Base-by-base conservation (phyloP, 2,113 vertebrate genomes). In the Candoia aspera region DNA sequence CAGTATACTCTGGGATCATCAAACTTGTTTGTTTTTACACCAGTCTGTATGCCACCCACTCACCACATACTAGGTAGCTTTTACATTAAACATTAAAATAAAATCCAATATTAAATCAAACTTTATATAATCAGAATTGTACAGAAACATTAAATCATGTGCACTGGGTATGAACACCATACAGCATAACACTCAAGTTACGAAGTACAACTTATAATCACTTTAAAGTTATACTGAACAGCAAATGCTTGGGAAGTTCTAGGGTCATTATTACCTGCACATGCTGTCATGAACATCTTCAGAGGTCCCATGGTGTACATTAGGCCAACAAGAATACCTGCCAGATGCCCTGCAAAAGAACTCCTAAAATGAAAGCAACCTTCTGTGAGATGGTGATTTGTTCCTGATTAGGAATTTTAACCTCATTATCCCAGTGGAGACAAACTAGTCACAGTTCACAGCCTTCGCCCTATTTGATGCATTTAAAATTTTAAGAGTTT, bases 241-340 rank as follows among this genome's bases (percentile, higher is more conserved):
- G 87, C 54, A 17, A 93, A 33, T 26, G 19, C 12, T 84, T 13
- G n/a, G 49, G 23, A 58, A n/a, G 5, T 84, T n/a, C 83, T 26
- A 8, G n/a, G 37, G 33, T 9, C 11, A 55, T 93, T 21, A 60
- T 2, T 96, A 99, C 99, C 99, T 98, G 98, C 95, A 96, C 97
- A 98, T 12, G 73, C 93, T 90, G 97, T 93, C 98, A 99, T 98
- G 94, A 98, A 91, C 57, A 91, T 96, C 96, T 97, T 98, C 95
- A 99, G 97, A 26, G 99, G 99, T 87, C 99, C 99, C 0, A 92
- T 86, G 0, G 97, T 98, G 94, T 99, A 99, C 95, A 99, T 97
- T 84, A 99, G 94, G 86, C 99, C 99, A 92, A 99, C 98, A 83
- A 99, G 97, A 96, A 99, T 99, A 5, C 99, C 99, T 10, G 99